These are phyloP conservation scores for Hydrozoanthus tunicans DNA, from an alignment of 64 coral and sea anemone species.

Conservation along the genomic window DNA sequence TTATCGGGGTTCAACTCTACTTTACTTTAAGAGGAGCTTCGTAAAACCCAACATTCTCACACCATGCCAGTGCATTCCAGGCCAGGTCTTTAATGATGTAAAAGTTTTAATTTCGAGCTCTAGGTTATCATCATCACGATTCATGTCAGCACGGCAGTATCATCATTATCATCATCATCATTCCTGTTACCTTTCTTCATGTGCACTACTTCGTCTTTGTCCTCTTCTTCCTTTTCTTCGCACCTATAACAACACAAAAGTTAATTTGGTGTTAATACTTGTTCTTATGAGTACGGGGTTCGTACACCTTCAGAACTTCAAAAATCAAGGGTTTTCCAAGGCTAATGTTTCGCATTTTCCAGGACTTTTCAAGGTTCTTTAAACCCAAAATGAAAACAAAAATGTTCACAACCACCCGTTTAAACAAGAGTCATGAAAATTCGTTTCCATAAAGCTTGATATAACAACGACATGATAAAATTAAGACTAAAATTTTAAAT, in stretches of 20 bases:
- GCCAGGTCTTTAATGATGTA: no score
- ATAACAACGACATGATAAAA: no score
- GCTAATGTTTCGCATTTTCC: no score
- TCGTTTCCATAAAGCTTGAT: no score
- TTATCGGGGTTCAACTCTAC: no score
- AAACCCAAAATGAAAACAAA: background rate
- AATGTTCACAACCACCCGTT: background rate
- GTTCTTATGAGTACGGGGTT: background rate
- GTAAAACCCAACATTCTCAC: no score
- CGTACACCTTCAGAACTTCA: no score
- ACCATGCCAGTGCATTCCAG: no score
- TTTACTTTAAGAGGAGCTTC: no score
- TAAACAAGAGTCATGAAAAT: background rate
- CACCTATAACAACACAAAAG: conserved; percentile 37
- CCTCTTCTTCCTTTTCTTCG: conserved; percentile 57
- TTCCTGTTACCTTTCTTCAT: conserved; percentile 63
- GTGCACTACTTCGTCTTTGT: conserved; percentile 79
- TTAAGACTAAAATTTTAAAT: no score
- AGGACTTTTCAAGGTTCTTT: no score
- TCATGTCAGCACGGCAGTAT: background rate
- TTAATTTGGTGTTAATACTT: background rate
- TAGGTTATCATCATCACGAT: background rate
- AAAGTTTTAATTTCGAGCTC: background rate
- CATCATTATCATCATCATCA: background rate
- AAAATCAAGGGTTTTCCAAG: no score